These are phyloP conservation scores for Sabatieria punctata DNA, from an alignment of 2,888 invertebrate species.

Conservation along the genomic window DNA sequence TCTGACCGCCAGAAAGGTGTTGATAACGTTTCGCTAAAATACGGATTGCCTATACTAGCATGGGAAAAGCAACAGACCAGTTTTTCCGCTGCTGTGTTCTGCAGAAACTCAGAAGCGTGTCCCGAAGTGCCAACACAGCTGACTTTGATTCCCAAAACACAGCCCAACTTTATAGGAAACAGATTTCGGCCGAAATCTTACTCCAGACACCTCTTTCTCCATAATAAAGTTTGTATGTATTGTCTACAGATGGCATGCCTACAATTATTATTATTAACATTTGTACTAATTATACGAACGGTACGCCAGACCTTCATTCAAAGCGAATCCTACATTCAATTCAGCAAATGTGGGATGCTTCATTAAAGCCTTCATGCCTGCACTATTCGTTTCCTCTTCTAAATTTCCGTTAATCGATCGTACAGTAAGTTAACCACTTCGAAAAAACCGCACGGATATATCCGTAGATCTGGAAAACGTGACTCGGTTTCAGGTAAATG, in stretches of 20 bases:
- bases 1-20: conserved; percentile 54
- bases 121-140: conserved; percentile 65
- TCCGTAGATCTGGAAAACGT: too few relatives aligned
- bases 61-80: conserved; percentile 29
- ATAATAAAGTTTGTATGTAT: conserved; percentile 35
- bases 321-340: conserved; percentile 61
- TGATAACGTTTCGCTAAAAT: conserved; percentile 51
- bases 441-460: too few relatives aligned
- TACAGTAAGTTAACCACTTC: too few relatives aligned
- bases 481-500: too few relatives aligned
- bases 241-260: conserved; percentile 32
- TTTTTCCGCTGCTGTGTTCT: conserved; percentile 68
- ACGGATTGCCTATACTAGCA: too few relatives aligned
- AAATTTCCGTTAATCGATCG: too few relatives aligned
- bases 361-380: conserved; percentile 63
- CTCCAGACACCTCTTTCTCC: conserved; percentile 58
- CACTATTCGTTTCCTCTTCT: conserved; percentile 79
- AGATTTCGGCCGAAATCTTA: too few relatives aligned
- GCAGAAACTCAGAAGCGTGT: conserved; percentile 62
- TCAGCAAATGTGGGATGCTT: conserved; percentile 51
- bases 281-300: too few relatives aligned
- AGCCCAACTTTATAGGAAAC: too few relatives aligned
- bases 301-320: conserved; percentile 80
- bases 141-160: conserved; percentile 51
- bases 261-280: conserved; percentile 7